Base-by-base conservation (phyloP, 2,888 invertebrate genomes). In the Agriopis marginaria region DNA sequence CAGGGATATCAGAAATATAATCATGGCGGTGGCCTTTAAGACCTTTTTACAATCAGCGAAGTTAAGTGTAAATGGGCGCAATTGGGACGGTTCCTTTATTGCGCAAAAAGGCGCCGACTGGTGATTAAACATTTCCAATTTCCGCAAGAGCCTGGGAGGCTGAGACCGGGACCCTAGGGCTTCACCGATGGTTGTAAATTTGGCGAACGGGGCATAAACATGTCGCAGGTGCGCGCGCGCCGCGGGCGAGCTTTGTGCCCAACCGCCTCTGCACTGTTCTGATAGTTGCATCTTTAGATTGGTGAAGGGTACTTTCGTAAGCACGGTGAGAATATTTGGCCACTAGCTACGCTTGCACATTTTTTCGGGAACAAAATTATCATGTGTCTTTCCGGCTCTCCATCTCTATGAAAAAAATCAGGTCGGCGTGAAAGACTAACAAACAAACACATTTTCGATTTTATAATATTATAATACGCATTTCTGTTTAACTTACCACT, bases 51-150 rank as follows among this genome's bases (percentile, higher is more conserved):
- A 85, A 88, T 87, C 86, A 86, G 87, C 82, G 79, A 86, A 88
- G 56, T 63, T 66, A 61, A 64, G 63, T 59, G 42, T 64, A 68
- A 66, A 66, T 55, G 61, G 6, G 61, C 75, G 76, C 80, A 81
- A 82, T 80, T 79, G 72, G 71, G 68, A 77, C 75, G 78, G 74
- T 74, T 70, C 75, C 70, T 77, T 81, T 78, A 79, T 73, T 75
- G 77, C 68, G 72, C 72, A 79, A 87, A 89, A 85, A 79, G 86
- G 84, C 86, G 87, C 89, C 89, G 89, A 85, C 83, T 71, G 81
- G 85, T 83, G 83, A 89, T 91, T 89, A 90, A 90, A 89, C 87
- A 84, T 85, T 84, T 88, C 80, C 87, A 88, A 90, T 91, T 88
- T 89, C 89, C 88, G 84, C 82, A 84, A 82, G 83, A 73, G 63